Conservation (phyloP, 2,797 vertebrate species). For the Lutjanus campechanus region DNA sequence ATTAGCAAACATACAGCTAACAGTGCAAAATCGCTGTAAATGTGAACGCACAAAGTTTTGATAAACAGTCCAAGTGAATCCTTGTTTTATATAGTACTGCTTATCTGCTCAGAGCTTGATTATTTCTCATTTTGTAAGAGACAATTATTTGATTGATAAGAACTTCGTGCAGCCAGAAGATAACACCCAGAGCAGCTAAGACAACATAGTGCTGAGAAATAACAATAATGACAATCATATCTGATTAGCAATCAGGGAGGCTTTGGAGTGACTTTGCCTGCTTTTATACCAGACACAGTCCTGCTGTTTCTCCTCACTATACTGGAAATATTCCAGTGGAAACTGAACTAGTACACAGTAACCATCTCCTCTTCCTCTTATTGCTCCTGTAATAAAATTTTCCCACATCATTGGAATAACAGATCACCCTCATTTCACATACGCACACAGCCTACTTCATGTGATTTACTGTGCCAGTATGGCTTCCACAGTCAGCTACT, state of each 20-base stretch:
- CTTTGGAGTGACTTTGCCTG: slow-evolving; percentile 6
- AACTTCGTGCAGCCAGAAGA: neutral
- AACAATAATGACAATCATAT: slow-evolving; percentile 24
- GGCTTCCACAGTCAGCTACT: slow-evolving; percentile 55
- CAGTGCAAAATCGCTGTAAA: neutral
- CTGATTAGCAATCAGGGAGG: slow-evolving; percentile 40
- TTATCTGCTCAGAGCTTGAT: neutral
- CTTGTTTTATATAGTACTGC: neutral
- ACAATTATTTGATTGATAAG: slow-evolving; percentile 1
- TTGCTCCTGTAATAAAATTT: slow-evolving; percentile 71
- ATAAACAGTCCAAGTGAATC: neutral
- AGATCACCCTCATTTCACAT: slow-evolving; percentile 62
- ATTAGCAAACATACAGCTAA: neutral
- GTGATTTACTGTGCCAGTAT: slow-evolving; percentile 67
- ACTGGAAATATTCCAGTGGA: slow-evolving; percentile 31
- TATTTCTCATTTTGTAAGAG: neutral
- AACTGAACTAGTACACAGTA: slow-evolving; percentile 32
- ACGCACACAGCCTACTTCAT: slow-evolving; percentile 55
- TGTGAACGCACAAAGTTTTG: neutral
- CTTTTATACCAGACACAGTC: slow-evolving; percentile 27
- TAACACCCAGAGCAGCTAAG: slow-evolving; percentile 8
- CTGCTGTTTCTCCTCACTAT: slow-evolving; percentile 13
- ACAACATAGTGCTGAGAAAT: slow-evolving; percentile 4
- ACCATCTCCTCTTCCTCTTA: slow-evolving; percentile 46
- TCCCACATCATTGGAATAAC: slow-evolving; percentile 70